Percentiles rank a stretch among this genome's conserved stretches.
Conservation (phyloP, 1,140 invertebrate species). For the Atta cephalotes region DNA sequence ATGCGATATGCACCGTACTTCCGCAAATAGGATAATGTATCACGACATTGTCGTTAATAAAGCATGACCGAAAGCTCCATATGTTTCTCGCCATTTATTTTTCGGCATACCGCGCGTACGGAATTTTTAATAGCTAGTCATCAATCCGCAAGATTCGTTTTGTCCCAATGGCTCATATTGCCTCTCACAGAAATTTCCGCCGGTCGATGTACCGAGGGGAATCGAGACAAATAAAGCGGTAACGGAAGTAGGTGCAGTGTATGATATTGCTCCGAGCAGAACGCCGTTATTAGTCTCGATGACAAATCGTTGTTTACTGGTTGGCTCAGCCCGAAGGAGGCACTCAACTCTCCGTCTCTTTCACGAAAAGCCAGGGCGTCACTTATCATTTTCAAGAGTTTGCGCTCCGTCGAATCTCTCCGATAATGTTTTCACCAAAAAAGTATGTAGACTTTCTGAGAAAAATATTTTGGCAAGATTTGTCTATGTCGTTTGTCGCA, state of each 20-base stretch:
- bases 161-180: constrained; percentile 46
- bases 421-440: constrained; percentile 58
- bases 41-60: constrained; percentile 57
- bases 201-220: constrained; percentile 34
- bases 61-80: constrained; percentile 34
- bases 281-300: constrained; percentile 67
- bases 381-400: constrained; percentile 68
- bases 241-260: constrained; percentile 53
- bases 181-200: constrained; percentile 59
- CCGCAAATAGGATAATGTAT: constrained; percentile 52
- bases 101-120: constrained; percentile 31
- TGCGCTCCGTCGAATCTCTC: constrained; percentile 51
- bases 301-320: constrained; percentile 77
- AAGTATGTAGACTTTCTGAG: constrained; percentile 41
- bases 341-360: constrained; percentile 54
- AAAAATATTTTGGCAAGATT: constrained; percentile 61
- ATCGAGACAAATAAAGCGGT: constrained; percentile 60
- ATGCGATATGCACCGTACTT: constrained; percentile 54
- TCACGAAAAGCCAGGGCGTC: constrained; percentile 48
- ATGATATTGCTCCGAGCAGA: constrained; percentile 59
- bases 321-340: constrained; percentile 47
- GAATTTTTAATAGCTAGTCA: constrained; percentile 58
- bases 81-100: constrained; percentile 46
- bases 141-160: constrained; percentile 53
- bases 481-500: constrained; percentile 22